Evolutionary conservation across 2,797 vertebrate genomes (phyloP), one percentile per base, ranked within the genome.

Genomic region (Tympanoctomys barrerae): DNA sequence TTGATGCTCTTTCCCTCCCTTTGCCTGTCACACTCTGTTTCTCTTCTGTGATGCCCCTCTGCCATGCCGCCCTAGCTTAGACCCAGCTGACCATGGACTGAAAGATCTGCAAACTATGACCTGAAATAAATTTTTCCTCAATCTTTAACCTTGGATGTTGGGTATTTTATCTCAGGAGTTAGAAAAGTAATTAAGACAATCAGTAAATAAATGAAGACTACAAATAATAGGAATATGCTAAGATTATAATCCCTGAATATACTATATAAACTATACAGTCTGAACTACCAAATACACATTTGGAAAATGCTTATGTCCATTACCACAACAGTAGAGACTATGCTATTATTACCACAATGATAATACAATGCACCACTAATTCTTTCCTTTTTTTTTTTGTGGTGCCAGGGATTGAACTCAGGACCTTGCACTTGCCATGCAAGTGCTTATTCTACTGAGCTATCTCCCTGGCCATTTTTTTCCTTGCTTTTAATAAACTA

Each of bases 401-500:
- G 42, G 42, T 42, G 42, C 42, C 42, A 42, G 42, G 42, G 42
- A 42, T 42, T 42, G 42, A 42, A 42, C 5, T 42, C 42, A 42
- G 42, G 42, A 42, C 39, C 39, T 42, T 42, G 39, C 39, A 42
- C 42, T 42, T 42, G 4, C 42, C 42, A 42, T 3, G 42, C 42
- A 42, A 42, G 42, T 42, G 42, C 42, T 42, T 42, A 42, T 42
- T 42, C 42, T 42, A 42, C 42, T 42, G 42, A 42, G 42, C 4
- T 42, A 42, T 42, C 42, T 42, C 42, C 42, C 42, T 42, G 42
- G 42, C 42, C 42, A 42, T 42, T 42, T 42, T 42, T 42, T 42
- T 42, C 42, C 42, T 42, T 95, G 49, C 33, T 79, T 86, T 83
- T 79, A 89, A 92, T 75, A 92, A 73, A 86, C 24, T 31, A 28